Percentiles rank a stretch among this genome's conserved stretches.
Evolutionary conservation across 2,113 vertebrate genomes (phyloP).

Genomic region (Myocastor coypus): DNA sequence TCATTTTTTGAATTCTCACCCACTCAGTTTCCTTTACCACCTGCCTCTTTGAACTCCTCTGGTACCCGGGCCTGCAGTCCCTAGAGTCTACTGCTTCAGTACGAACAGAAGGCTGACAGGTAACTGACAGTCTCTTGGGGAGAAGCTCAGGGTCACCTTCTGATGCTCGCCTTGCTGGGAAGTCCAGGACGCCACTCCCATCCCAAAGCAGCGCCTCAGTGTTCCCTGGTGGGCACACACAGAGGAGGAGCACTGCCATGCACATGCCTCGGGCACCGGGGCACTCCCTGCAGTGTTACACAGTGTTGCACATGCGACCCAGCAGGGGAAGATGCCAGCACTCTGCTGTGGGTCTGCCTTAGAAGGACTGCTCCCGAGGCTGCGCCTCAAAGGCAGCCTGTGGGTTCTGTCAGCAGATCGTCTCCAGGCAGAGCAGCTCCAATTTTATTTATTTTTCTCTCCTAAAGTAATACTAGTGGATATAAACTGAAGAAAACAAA

Average conservation of each 20-base stretch:
- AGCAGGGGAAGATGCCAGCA: accelerated
- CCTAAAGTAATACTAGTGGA: background rate
- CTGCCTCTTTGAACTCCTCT: background rate
- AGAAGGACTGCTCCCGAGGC: background rate
- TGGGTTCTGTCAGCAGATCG: background rate
- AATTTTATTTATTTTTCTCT: background rate
- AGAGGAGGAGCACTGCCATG: too few species aligned
- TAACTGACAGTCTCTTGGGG: background rate
- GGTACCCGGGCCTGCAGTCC: background rate
- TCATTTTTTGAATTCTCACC: background rate
- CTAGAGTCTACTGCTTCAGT: too few species aligned
- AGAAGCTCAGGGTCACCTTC: background rate
- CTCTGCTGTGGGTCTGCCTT: too few species aligned
- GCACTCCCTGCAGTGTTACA: background rate
- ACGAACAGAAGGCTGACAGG: background rate
- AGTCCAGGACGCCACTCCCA: background rate
- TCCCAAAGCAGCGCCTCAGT: background rate
- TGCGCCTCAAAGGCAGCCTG: background rate
- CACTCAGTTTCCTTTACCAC: background rate
- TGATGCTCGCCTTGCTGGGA: background rate
- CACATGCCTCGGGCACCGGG: background rate
- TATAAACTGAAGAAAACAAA: background rate
- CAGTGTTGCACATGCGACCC: background rate
- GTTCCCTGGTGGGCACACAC: background rate
- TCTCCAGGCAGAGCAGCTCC: background rate